Base-by-base conservation (phyloP, 2,797 vertebrate species). In the Hippocampus kuda region DNA sequence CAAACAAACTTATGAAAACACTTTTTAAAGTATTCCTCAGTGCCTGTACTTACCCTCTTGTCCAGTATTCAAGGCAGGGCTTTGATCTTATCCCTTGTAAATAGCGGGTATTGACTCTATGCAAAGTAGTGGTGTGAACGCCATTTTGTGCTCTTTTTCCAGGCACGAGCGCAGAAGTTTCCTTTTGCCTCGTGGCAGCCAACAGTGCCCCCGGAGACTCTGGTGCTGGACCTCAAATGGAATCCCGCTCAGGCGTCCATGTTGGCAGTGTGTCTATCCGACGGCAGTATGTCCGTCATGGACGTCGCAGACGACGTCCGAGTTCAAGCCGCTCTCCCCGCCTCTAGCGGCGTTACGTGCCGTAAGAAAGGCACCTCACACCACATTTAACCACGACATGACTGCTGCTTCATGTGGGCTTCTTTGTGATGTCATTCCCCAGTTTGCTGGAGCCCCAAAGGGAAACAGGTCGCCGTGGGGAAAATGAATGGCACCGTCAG, bases 361-460 rank as follows among this genome's bases (percentile, higher is more conserved):
- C 88, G 97, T 99, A 82, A 90, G 94, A 92, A n/a, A 74, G 26
- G 22, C n/a, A 11, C 11, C 15, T 54, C 16, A 13, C 42, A 18
- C 20, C 18, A 9, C 30, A 30, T 67, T 24, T 65, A 11, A 46
- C 12, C 3, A 20, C 5, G 59, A 18, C 16, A 18, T 4, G 11
- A 1, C 26, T 30, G 11, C 24, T 27, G 24, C 26, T 59, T 10
- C 10, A 9, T 34, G 34, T 9, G 26, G 16, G 27, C 59, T 18
- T 34, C 56, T 70, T 54, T 64, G n/a, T 56, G 53, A 56, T 13
- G 66, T 73, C 79, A 72, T 74, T 75, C 5, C 13, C 60, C 77
- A 99, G 97, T 98, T 75, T 96, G 95, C 83, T 99, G 97, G 97
- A 99, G 97, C 83, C 97, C 96, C 2, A 99, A 99, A 87, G 97